Base-by-base conservation (phyloP, 2,888 invertebrate genomes). In the Lasiommata megera region DNA sequence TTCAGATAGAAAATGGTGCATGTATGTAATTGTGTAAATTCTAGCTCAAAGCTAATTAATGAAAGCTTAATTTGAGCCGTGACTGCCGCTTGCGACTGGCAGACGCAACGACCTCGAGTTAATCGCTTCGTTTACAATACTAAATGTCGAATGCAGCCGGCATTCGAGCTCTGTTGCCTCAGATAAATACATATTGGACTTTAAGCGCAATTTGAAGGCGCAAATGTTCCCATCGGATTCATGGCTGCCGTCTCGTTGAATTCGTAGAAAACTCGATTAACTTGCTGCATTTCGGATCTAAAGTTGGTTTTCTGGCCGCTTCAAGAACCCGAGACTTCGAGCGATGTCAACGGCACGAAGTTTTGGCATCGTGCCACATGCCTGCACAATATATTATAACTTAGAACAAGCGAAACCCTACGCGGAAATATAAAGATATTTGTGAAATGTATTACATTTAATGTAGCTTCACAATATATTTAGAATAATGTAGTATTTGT, bases 111-210 rank as follows among this genome's bases (percentile, higher is more conserved):
- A 7, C 23, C 12, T 6, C n/a, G 43, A 28, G 23, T 12, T 43
- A 43, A 43, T 43, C 23, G 43, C 43, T 43, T 43, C 43, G 17
- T 43, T 43, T 43, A 43, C 43, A 43, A 17, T 17, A 17, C 43
- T 43, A n/a, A 31, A 43, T 23, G 43, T 43, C 23, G 23, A 43
- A 23, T 43, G 43, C 23, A 43, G 37, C 14, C 14, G 6, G 37
- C 12, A 43, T 43, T n/a, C 12, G 18, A 6, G 23, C 17, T 43
- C 23, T 43, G 23, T 28, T 18, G 23, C 23, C 28, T 7, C 17
- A 43, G 28, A 37, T 37, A 37, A 37, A 37, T 37, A 14, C 37
- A 37, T 34, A 34, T 34, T 34, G 31, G 7, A 31, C 31, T 31
- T 31, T 31, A 31, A 9, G 31, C 7, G 31, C 31, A 31, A 9